A percentile compares a stretch with the other conserved stretches of the same genome.
Evolutionary conservation across 2,888 invertebrate genomes (phyloP).

Genomic region (Perdita meconis): DNA sequence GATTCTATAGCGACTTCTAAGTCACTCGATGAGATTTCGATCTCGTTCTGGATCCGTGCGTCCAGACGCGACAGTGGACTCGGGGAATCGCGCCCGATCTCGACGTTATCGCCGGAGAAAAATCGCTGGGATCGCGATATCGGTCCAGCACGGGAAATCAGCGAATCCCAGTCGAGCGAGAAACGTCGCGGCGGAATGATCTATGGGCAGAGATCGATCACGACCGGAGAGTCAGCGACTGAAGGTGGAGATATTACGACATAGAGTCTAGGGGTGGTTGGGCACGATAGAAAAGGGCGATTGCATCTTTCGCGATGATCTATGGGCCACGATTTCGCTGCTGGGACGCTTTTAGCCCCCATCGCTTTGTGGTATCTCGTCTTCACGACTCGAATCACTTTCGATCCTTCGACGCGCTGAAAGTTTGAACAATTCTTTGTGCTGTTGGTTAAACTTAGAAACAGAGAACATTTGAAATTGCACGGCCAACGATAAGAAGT

Average conservation of each 20-base stretch:
- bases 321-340: conserved; percentile 73
- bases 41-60: conserved; percentile 16
- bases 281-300: conserved; percentile 44
- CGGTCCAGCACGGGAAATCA: conserved; percentile 27
- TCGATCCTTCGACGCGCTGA: no score
- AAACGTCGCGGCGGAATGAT: conserved; percentile 58
- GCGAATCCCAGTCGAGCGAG: conserved; percentile 50
- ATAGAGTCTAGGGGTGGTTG: conserved; percentile 29
- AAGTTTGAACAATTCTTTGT: no score
- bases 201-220: conserved; percentile 58
- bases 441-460: no score
- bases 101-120: conserved; percentile 8
- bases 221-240: conserved; percentile 18
- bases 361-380: background rate
- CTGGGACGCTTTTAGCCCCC: conserved; percentile 68
- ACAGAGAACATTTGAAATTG: no score
- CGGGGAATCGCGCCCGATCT: conserved; percentile 11
- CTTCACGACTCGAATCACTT: no score
- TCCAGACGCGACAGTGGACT: conserved; percentile 9
- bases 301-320: conserved; percentile 73
- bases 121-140: conserved; percentile 18
- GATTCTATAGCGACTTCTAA: conserved; percentile 5
- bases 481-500: background rate
- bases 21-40: background rate
- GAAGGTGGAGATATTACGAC: conserved; percentile 62